A percentile compares a stretch with the other conserved stretches of the same genome.
These are phyloP conservation scores for Umimayanthus kanabou DNA, from an alignment of 92 coral and sea anemone species.

Conservation along the genomic window DNA sequence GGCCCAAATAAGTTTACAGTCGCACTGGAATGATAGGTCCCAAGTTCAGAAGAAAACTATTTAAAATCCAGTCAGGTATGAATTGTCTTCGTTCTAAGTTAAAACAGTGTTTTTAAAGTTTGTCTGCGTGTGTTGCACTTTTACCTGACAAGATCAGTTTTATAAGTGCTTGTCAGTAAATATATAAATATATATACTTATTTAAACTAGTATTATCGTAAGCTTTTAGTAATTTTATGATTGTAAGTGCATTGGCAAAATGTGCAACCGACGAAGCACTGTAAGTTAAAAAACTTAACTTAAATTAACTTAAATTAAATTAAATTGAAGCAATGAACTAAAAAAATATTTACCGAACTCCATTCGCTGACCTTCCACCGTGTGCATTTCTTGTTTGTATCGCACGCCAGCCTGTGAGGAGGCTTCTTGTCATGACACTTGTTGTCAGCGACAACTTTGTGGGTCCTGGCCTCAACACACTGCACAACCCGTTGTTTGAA, in stretches of 20 bases:
- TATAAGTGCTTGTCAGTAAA: neutral
- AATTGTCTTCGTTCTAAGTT: too few species aligned
- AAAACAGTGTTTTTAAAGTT: neutral
- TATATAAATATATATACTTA: too few species aligned
- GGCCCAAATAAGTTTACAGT: too few species aligned
- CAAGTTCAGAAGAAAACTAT: too few species aligned
- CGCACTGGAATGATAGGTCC: too few species aligned
- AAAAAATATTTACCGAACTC: slow-evolving; percentile 18
- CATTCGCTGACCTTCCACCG: slow-evolving; percentile 27
- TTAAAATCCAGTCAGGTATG: too few species aligned
- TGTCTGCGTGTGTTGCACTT: neutral
- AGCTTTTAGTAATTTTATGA: too few species aligned
- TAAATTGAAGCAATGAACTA: neutral
- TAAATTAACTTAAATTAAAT: too few species aligned
- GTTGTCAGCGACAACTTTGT: slow-evolving; percentile 3
- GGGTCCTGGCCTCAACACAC: slow-evolving; percentile 33
- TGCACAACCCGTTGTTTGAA: slow-evolving; percentile 26
- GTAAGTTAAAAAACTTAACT: too few species aligned
- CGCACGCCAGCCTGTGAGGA: slow-evolving; percentile 17
- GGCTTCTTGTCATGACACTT: slow-evolving; percentile 18
- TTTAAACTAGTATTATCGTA: too few species aligned
- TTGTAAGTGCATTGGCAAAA: too few species aligned
- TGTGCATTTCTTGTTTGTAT: slow-evolving; percentile 30
- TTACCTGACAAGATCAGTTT: neutral
- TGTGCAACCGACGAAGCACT: too few species aligned